phyloP scores from a whole-genome alignment of 2,797 vertebrate genomes.

The Enteromius radiatus region DNA sequence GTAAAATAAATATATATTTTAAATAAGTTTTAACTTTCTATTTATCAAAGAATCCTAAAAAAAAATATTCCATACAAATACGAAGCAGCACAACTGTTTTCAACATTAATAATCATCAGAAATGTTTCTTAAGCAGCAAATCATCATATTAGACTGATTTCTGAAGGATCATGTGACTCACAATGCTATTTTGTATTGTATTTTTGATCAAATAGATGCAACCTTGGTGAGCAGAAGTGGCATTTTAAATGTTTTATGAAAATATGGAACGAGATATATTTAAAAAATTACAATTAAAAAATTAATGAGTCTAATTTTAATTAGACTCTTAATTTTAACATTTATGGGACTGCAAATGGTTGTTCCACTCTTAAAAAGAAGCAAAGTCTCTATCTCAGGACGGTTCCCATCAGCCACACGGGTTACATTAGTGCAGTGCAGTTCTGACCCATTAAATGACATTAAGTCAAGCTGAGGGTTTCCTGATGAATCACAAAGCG shows the following conservation, averaged over 20 bases:
- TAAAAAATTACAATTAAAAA: background rate
- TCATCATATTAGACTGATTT: background rate
- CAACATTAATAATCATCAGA: background rate
- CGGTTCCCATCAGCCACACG: no score
- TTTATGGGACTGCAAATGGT: background rate
- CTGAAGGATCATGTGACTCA: background rate
- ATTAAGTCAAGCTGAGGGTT: conserved; percentile 26
- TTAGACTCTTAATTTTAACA: no score
- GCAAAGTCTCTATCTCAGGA: background rate
- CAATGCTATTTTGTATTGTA: background rate
- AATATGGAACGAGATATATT: background rate
- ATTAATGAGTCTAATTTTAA: no score
- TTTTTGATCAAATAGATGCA: no score
- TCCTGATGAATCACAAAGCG: conserved; percentile 19
- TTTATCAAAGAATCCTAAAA: background rate
- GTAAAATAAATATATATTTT: background rate
- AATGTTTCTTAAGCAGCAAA: background rate
- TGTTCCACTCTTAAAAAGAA: background rate
- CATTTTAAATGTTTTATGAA: background rate
- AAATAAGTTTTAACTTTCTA: background rate
- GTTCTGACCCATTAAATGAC: background rate
- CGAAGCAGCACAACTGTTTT: background rate
- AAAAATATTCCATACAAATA: background rate
- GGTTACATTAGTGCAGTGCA: conserved; percentile 19
- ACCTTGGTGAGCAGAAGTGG: background rate